Evolutionary conservation across 37 sponge, comb jelly and placozoan genomes (phyloP).

Genomic region (Chondrosia reniformis): DNA sequence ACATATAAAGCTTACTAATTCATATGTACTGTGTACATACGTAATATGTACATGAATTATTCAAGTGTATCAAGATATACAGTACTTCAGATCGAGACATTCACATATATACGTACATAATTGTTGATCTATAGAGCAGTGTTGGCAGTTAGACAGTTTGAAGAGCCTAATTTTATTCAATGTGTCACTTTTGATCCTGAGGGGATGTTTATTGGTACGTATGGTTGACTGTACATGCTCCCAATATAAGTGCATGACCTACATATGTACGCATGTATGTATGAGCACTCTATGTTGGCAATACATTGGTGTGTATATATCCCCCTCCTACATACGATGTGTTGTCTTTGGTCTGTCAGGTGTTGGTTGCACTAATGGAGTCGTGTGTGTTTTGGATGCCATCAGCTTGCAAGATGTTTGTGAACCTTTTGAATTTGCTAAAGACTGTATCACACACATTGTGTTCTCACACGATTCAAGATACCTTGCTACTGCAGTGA

Average conservation of each 20-base stretch:
- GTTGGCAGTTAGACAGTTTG: constrained; percentile 43
- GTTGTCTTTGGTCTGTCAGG: constrained; percentile 44
- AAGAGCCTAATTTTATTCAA: constrained; percentile 54
- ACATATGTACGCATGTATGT: background rate
- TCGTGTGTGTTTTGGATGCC: constrained; percentile 67
- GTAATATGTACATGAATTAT: too few species aligned
- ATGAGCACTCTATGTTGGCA: background rate
- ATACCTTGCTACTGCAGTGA: constrained; percentile 90
- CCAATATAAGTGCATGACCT: background rate
- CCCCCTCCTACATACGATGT: too few species aligned
- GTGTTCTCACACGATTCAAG: constrained; percentile 90
- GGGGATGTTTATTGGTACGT: constrained; percentile 65
- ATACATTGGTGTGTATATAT: too few species aligned
- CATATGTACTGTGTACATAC: too few species aligned
- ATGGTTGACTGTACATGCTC: too few species aligned
- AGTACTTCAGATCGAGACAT: too few species aligned
- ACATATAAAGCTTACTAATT: too few species aligned
- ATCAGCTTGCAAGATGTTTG: constrained; percentile 67
- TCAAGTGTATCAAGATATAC: too few species aligned
- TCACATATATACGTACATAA: too few species aligned
- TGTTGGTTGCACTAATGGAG: constrained; percentile 86
- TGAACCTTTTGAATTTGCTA: constrained; percentile 66
- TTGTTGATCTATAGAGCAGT: constrained; percentile 60
- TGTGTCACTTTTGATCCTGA: constrained; percentile 71
- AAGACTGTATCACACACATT: constrained; percentile 80